Evolutionary conservation across 2,113 vertebrate species (phyloP).

Genomic region (Erpornis zantholeuca): DNA sequence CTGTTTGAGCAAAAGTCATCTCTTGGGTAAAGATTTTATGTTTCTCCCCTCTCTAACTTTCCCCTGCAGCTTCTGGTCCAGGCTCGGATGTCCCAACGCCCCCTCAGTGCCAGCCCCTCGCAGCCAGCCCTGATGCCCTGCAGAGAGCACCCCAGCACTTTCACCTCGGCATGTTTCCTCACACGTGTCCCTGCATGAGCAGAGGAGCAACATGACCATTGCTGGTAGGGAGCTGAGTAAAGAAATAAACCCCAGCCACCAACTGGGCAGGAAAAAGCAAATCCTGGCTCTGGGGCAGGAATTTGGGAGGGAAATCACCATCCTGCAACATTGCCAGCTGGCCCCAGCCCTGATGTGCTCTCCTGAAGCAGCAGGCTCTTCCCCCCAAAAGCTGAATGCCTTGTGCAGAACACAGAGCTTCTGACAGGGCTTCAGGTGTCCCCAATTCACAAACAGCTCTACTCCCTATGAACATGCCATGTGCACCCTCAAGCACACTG

Average conservation of each 20-base stretch:
- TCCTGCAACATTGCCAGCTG: not conserved
- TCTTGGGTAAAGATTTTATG: not conserved
- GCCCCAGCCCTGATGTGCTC: not conserved
- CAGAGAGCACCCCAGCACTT: not conserved
- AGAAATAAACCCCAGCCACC: not conserved
- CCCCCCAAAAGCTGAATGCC: not conserved
- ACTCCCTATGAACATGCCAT: not conserved
- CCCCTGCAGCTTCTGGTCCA: not conserved
- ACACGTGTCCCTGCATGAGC: fast-evolving
- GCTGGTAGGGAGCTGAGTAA: not conserved
- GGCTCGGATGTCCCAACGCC: fast-evolving
- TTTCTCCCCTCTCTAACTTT: not conserved
- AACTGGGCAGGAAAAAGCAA: not conserved
- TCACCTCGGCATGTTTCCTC: fast-evolving
- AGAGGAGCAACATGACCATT: not conserved
- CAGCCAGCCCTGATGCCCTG: not conserved
- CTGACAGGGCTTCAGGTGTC: not conserved
- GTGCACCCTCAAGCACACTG: not conserved
- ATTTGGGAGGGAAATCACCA: not conserved
- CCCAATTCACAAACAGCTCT: not conserved
- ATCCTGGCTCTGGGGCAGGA: not conserved
- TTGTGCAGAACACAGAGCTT: not conserved
- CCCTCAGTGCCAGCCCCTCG: fast-evolving
- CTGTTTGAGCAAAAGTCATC: not conserved
- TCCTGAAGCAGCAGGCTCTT: not conserved